Evolutionary conservation across 2,113 vertebrate species (phyloP).

Genomic region (Meriones unguiculatus): DNA sequence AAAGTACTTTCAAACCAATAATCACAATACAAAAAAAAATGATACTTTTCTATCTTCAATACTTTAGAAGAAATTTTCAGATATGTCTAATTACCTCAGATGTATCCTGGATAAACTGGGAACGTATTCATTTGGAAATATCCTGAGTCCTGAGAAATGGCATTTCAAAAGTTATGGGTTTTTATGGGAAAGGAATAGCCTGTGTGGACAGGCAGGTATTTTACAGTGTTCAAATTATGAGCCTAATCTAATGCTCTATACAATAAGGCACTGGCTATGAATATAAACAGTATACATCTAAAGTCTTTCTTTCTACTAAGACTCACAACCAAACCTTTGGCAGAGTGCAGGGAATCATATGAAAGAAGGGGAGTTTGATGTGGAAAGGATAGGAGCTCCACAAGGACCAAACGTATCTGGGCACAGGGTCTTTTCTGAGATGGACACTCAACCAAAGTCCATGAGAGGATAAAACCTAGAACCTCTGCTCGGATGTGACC

Average conservation of each 20-base stretch:
- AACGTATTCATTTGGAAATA: not conserved
- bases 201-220: not conserved
- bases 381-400: too few species aligned
- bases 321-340: too few species aligned
- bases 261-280: not conserved
- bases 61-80: conserved; percentile 26
- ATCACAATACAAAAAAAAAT: not conserved
- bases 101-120: not conserved
- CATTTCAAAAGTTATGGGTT: not conserved
- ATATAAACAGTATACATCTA: not conserved
- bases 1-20: conserved; percentile 35
- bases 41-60: conserved; percentile 1
- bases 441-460: too few species aligned
- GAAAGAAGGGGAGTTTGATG: too few species aligned
- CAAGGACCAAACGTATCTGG: too few species aligned
- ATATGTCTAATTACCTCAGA: conserved; percentile 42
- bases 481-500: too few species aligned
- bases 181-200: conserved; percentile 10
- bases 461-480: too few species aligned
- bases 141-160: not conserved
- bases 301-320: conserved; percentile 1
- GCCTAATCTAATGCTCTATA: not conserved
- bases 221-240: not conserved
- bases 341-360: too few species aligned
- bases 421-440: too few species aligned